A percentile compares a stretch with the other conserved stretches of the same genome.
Conservation (phyloP, 2,888 invertebrate genomes). For the Drosophila prostipennis region DNA sequence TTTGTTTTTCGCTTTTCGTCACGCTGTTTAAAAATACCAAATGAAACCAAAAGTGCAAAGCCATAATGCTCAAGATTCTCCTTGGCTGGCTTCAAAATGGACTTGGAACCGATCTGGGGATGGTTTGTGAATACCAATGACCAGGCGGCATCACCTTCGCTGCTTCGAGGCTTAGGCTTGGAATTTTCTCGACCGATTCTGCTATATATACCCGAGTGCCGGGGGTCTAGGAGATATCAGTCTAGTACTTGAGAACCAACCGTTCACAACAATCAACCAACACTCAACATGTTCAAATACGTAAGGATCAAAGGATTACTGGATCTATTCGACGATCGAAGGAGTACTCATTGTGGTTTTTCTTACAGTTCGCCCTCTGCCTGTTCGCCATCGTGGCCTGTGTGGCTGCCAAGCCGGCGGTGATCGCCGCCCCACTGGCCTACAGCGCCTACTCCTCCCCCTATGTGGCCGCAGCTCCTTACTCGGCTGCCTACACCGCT, state of each 20-base stretch:
- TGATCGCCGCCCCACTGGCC: conserved; percentile 86
- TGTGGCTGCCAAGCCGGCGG: conserved; percentile 83
- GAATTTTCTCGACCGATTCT: conserved; percentile 16
- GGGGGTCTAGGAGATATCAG: conserved; percentile 64
- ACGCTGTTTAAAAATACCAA: conserved; percentile 69
- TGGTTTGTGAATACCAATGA: conserved; percentile 23
- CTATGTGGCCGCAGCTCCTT: conserved; percentile 72
- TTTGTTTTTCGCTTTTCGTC: conserved; percentile 59
- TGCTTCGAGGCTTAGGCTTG: conserved; percentile 26
- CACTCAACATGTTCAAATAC: conserved; percentile 82
- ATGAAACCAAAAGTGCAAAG: conserved; percentile 75
- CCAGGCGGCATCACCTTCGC: conserved; percentile 37
- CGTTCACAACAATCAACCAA: conserved; percentile 37
- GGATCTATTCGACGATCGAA: neutral
- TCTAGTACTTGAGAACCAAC: conserved; percentile 75
- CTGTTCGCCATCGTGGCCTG: conserved; percentile 83
- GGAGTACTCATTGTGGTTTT: conserved; percentile 1
- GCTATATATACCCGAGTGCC: conserved; percentile 65
- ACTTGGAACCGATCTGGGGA: conserved; percentile 40
- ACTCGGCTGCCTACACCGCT: conserved; percentile 73
- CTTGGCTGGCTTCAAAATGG: conserved; percentile 62
- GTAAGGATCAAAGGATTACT: conserved; percentile 68
- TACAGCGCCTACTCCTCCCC: conserved; percentile 84
- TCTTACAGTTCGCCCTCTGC: conserved; percentile 80
- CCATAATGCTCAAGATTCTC: conserved; percentile 62